Conservation (phyloP, 2,113 vertebrate genomes). For the Vidua chalybeata region DNA sequence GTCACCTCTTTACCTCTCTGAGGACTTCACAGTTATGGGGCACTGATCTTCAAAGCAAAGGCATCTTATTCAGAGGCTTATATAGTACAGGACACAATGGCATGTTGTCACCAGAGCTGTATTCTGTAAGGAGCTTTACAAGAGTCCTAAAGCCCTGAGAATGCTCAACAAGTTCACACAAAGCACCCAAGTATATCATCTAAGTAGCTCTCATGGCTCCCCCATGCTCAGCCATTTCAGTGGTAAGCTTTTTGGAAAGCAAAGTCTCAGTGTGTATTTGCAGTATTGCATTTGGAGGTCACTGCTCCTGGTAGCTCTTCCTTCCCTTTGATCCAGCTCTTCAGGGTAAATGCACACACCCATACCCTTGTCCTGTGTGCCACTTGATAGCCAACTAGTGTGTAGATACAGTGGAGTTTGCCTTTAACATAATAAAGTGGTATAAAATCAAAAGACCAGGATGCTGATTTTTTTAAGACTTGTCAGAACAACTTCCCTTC, state of each 20-base stretch:
- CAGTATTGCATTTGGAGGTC: neutral
- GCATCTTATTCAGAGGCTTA: neutral
- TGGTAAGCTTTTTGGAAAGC: neutral
- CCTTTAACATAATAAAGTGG: neutral
- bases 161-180: neutral
- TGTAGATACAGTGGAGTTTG: neutral
- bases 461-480: neutral
- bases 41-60: neutral
- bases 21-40: neutral
- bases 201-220: neutral
- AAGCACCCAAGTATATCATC: neutral
- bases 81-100: too few relatives aligned
- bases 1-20: neutral
- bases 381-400: neutral
- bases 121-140: neutral
- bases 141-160: neutral
- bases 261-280: neutral
- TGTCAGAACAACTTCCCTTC: constrained; percentile 7
- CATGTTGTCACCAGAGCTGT: neutral
- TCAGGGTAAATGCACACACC: neutral
- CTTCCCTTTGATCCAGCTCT: neutral
- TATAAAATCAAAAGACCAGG: neutral
- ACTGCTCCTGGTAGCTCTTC: neutral
- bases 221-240: neutral
- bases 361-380: neutral